Conservation (phyloP, 2,113 vertebrate species). For the Paracanthobrama guichenoti region DNA sequence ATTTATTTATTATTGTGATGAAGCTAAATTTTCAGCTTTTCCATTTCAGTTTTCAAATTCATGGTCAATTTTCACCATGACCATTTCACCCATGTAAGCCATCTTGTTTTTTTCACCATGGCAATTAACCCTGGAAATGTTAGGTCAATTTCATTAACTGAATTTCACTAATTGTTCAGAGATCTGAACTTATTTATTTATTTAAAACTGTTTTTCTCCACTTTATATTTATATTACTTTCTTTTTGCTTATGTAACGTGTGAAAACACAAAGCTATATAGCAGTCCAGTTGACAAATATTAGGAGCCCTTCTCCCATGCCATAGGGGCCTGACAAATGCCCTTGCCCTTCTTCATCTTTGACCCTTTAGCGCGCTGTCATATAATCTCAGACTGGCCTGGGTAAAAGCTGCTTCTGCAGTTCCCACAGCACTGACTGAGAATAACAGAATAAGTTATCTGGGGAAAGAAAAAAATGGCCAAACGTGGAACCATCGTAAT, state of each 20-base stretch:
- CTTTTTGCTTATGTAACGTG: not conserved
- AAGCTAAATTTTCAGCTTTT: too few relatives aligned
- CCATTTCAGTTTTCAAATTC: too few relatives aligned
- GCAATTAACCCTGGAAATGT: too few relatives aligned
- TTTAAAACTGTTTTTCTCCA: not conserved
- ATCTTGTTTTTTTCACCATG: too few relatives aligned
- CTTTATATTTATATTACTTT: not conserved
- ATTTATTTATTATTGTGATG: too few relatives aligned
- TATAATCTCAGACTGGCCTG: not conserved
- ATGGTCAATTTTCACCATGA: too few relatives aligned
- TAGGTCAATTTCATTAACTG: too few relatives aligned
- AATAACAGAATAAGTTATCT: slow-evolving; percentile 10
- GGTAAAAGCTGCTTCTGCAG: slow-evolving; percentile 24
- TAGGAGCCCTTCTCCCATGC: not conserved
- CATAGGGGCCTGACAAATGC: not conserved
- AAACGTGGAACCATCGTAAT: slow-evolving; percentile 33
- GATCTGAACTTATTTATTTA: not conserved
- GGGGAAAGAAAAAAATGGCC: slow-evolving; percentile 37
- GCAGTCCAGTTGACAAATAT: not conserved
- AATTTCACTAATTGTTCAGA: too few relatives aligned
- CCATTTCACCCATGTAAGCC: too few relatives aligned
- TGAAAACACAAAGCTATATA: not conserved
- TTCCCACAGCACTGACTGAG: slow-evolving; percentile 31
- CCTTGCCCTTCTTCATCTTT: slow-evolving; percentile 1
- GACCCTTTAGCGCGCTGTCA: not conserved